Conservation (phyloP, 2,113 vertebrate genomes). For the Arvicanthis niloticus region DNA sequence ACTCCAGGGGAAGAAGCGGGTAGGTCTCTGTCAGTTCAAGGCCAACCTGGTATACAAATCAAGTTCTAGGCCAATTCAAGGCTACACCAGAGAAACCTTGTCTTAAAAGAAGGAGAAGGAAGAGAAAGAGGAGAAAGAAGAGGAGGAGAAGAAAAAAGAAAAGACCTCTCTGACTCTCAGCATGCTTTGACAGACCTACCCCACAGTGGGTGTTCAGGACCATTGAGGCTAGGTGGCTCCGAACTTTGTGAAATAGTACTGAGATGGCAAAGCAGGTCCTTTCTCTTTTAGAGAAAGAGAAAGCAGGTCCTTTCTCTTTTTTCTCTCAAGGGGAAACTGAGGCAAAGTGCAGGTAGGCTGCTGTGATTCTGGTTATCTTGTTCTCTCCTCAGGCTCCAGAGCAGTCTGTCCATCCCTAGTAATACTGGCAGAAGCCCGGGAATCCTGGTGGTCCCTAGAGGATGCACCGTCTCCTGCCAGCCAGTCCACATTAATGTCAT, state of each 20-base stretch:
- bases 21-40: background rate
- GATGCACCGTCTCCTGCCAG: background rate
- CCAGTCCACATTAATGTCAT: background rate
- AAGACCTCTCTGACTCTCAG: background rate
- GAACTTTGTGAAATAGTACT: background rate
- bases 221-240: rapidly evolving
- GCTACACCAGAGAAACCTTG: background rate
- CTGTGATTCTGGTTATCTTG: background rate
- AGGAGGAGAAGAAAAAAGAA: too few relatives aligned
- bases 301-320: background rate
- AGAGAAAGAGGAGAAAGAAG: background rate
- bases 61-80: background rate
- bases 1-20: background rate
- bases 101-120: background rate
- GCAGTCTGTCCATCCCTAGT: background rate
- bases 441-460: background rate
- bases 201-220: rapidly evolving
- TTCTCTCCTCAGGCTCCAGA: background rate
- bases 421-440: background rate
- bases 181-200: background rate
- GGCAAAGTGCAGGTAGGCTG: background rate
- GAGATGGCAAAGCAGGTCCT: background rate
- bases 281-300: background rate
- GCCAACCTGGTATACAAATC: background rate
- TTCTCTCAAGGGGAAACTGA: background rate